Conservation (phyloP, 2,113 vertebrate genomes). For the Leptodactylus fuscus region DNA sequence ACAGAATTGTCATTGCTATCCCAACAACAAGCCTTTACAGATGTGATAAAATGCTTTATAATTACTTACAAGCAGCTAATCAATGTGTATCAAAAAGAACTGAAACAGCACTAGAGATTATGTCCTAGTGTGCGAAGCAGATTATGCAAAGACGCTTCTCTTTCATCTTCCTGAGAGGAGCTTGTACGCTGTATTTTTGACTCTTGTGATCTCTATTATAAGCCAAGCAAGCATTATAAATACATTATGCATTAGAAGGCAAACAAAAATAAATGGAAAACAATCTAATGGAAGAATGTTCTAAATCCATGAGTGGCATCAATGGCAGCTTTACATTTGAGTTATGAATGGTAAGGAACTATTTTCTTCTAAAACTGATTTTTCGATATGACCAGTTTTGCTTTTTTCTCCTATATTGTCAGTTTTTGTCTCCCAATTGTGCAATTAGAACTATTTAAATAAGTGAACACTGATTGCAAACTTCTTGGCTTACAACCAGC, state of each 20-base stretch:
- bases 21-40: background rate
- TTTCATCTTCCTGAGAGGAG: conserved; percentile 33
- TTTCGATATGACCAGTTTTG: conserved; percentile 15
- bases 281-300: background rate
- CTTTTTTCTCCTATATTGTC: conserved; percentile 24
- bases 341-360: background rate
- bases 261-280: background rate
- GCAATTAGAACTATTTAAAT: conserved; percentile 48
- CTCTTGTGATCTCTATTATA: conserved; percentile 11
- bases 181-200: background rate
- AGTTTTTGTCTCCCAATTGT: conserved; percentile 21
- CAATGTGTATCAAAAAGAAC: conserved; percentile 18
- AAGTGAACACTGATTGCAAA: conserved; percentile 35
- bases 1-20: background rate
- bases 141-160: background rate
- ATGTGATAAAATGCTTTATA: conserved; percentile 20
- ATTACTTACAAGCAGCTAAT: conserved; percentile 19
- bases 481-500: conserved; percentile 27
- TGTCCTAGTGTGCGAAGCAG: background rate
- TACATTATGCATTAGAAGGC: background rate
- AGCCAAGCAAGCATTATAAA: background rate
- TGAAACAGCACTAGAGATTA: conserved; percentile 15
- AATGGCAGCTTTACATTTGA: background rate
- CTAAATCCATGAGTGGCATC: background rate
- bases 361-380: conserved; percentile 5